Percentiles rank a stretch among this genome's conserved stretches.
These are phyloP conservation scores for Aphaenogaster floridana DNA, from an alignment of 1,140 invertebrate species.

Conservation along the genomic window DNA sequence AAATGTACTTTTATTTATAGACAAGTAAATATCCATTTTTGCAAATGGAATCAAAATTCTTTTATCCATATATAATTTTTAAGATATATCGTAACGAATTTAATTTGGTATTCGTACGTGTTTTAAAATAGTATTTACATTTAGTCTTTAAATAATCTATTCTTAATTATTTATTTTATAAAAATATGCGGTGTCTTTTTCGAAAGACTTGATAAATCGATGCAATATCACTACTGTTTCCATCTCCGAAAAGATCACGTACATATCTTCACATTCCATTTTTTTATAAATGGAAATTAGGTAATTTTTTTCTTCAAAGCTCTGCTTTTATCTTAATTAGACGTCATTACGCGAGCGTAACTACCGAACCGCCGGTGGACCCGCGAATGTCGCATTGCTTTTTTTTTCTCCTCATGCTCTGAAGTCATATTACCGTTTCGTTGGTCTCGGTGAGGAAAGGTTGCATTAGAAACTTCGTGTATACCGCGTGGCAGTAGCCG, in stretches of 20 bases:
- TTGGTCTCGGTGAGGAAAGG: constrained; percentile 24
- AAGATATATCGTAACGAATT: background rate
- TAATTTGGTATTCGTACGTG: background rate
- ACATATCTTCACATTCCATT: background rate
- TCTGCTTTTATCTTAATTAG: constrained; percentile 77
- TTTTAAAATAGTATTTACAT: constrained; percentile 12
- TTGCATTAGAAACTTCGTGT: constrained; percentile 37
- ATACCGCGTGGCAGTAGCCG: constrained; percentile 3
- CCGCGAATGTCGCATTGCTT: constrained; percentile 19
- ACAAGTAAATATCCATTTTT: background rate
- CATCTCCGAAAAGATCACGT: background rate
- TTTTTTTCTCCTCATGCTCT: constrained; percentile 13
- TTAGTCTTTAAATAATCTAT: background rate
- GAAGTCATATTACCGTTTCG: constrained; percentile 58
- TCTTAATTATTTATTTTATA: background rate
- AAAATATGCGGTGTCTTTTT: background rate
- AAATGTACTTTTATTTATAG: background rate
- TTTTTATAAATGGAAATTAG: constrained; percentile 35
- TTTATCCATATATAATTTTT: background rate
- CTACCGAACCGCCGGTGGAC: constrained; percentile 24
- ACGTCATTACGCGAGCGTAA: constrained; percentile 64
- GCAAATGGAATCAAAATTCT: background rate
- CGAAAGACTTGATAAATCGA: background rate
- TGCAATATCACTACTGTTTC: constrained; percentile 15
- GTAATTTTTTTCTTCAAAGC: constrained; percentile 59